Conservation (phyloP, 1,140 invertebrate genomes). For the Propsilocerus akamusi region DNA sequence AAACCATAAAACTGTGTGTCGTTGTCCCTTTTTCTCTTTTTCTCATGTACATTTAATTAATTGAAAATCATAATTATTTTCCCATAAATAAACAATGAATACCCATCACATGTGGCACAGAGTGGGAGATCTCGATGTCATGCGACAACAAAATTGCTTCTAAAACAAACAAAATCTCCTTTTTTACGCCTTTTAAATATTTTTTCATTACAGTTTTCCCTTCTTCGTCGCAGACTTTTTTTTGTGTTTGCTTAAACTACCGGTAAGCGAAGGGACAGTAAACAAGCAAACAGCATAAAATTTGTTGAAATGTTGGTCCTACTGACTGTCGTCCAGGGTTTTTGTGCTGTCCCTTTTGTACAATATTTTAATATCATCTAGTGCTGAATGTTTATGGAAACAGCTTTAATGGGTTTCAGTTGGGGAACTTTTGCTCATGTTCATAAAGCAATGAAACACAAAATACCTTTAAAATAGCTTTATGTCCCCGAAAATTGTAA, state of each 20-base stretch:
- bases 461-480: too few relatives aligned
- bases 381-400: neutral
- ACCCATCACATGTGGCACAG: too few relatives aligned
- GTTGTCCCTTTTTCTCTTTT: too few relatives aligned
- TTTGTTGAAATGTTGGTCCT: conserved; percentile 3
- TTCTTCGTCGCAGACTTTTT: neutral
- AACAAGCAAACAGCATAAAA: neutral
- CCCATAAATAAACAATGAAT: too few relatives aligned
- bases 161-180: neutral
- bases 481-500: too few relatives aligned
- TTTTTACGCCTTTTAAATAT: neutral
- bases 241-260: neutral
- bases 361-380: neutral
- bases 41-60: too few relatives aligned
- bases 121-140: too few relatives aligned
- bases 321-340: too few relatives aligned
- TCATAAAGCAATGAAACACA: too few relatives aligned
- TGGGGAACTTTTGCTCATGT: too few relatives aligned
- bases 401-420: neutral
- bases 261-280: neutral
- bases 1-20: too few relatives aligned
- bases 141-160: neutral
- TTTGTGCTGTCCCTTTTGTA: conserved; percentile 1
- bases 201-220: neutral
- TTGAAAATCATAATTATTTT: too few relatives aligned